Evolutionary conservation across 2,797 vertebrate genomes (phyloP), one percentile per base, ranked within the genome.

Genomic region (Pogonophryne albipinna): DNA sequence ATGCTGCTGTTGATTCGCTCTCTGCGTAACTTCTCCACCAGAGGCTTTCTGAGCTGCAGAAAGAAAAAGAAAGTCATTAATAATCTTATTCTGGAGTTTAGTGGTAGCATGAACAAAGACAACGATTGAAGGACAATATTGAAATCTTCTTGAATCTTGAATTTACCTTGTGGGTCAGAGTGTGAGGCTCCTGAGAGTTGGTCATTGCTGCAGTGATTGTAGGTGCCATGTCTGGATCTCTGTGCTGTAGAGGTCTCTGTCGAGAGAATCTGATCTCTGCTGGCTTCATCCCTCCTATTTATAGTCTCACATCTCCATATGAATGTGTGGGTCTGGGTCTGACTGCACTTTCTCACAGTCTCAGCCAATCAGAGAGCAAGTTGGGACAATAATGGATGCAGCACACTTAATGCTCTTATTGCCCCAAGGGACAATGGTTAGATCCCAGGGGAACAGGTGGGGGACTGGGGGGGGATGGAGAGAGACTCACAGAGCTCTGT

Each of bases 11-110:
- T 93, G 86, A 93, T 92, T 60, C 88, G 70, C 86, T 92, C 91
- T 89, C 89, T 88, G 72, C 89, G 89, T 91, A 94, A 84, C 79
- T 96, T 96, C 87, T 97, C 96, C 90, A 96, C 96, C 84, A 95
- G 85, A 0, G 59, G 59, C 44, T 66, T 66, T 52, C 34, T 66
- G 63, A 66, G 50, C 63, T 67, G 93, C 53, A 88, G 84, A 52
- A 76, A 55, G 34, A 74, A 78, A 50, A 69, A 57, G 34, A 50
- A 63, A 56, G 55, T 69, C 38, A 78, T 86, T 63, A 79, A 53
- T 77, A n/a, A 73, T 27, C 71, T 49, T 19, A 59, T 66, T n/a
- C n/a, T n/a, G n/a, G n/a, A n/a, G n/a, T n/a, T n/a, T n/a, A n/a
- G n/a, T n/a, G n/a, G n/a, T n/a, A n/a, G n/a, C 10, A 47, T 69